Base-by-base conservation (phyloP, 2,797 vertebrate genomes). In the Morelia viridis region DNA sequence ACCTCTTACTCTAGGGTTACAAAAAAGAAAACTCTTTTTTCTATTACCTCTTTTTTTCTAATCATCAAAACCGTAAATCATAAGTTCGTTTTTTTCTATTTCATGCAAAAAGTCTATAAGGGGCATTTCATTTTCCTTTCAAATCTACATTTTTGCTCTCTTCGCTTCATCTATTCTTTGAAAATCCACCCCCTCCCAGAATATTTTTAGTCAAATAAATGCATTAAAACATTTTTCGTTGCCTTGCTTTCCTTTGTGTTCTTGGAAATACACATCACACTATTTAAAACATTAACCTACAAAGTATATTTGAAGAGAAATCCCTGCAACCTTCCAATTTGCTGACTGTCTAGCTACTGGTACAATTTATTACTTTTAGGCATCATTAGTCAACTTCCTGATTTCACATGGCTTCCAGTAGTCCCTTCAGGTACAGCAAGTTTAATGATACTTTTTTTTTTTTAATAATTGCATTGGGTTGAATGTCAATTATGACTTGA, bases 281-380 rank as follows among this genome's bases (percentile, higher is more conserved):
- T 46, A 80, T 56, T 50, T 19, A 53, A 85, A 85, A 58, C 50
- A 91, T 93, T 88, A 87, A 24, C 68, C 50, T 10, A 31, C 24
- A 24, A 28, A 58, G 41, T 22, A 2, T 28, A 87, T 89, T 50
- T 89, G 58, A 83, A 65, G 5, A 61, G 24, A 92, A 87, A 84
- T 68, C 22, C 35, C 35, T 68, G 5, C 88, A 89, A 76, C 57
- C 58, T 92, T 76, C 46, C 60, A 68, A 87, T 88, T 50, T 90
- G 88, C 88, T 90, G 88, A 90, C 84, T 92, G 68, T 50, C 57
- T 87, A 83, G 28, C 35, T 35, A 0, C 53, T 53, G 84, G 35
- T 83, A 90, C 88, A 90, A 92, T 92, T 92, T 90, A 92, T 93
- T 60, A 91, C 88, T 93, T 90, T 92, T 87, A 92, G 90, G 56